A percentile compares a stretch with the other conserved stretches of the same genome.
Evolutionary conservation across 2,888 invertebrate species (phyloP).

Genomic region (Xanthorhoe spadicearia): DNA sequence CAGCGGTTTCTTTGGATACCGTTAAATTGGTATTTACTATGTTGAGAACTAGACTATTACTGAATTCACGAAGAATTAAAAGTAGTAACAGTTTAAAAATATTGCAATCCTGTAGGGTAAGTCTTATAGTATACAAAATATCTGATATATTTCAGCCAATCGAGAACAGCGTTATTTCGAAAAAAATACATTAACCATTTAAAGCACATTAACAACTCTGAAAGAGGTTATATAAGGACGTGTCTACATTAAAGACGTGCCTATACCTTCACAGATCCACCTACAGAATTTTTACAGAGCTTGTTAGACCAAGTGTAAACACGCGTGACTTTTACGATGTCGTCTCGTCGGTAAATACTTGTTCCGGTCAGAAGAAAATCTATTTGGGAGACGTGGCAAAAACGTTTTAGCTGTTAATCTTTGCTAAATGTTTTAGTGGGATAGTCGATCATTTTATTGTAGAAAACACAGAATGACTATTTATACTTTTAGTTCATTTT

Average conservation of each 20-base stretch:
- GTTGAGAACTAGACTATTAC: not conserved
- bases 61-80: not conserved
- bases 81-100: no score
- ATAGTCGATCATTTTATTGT: slow-evolving; percentile 4
- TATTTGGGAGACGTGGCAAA: slow-evolving; percentile 31
- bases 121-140: no score
- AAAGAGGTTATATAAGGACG: not conserved
- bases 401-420: slow-evolving; percentile 21
- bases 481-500: no score
- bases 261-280: slow-evolving; percentile 31
- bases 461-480: slow-evolving; percentile 1
- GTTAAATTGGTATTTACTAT: slow-evolving; percentile 11
- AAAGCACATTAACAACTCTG: not conserved
- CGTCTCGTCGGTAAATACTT: slow-evolving; percentile 60
- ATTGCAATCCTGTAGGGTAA: no score
- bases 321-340: slow-evolving; percentile 62
- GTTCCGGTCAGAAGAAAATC: slow-evolving; percentile 52
- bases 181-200: not conserved
- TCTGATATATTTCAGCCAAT: no score
- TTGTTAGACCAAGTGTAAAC: slow-evolving; percentile 66
- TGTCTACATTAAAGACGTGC: not conserved
- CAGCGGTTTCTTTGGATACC: slow-evolving; percentile 9
- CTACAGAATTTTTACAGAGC: slow-evolving; percentile 58
- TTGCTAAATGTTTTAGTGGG: slow-evolving; percentile 19
- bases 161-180: no score